Conservation (phyloP, 2,888 invertebrate species). For the Sympetrum striolatum region DNA sequence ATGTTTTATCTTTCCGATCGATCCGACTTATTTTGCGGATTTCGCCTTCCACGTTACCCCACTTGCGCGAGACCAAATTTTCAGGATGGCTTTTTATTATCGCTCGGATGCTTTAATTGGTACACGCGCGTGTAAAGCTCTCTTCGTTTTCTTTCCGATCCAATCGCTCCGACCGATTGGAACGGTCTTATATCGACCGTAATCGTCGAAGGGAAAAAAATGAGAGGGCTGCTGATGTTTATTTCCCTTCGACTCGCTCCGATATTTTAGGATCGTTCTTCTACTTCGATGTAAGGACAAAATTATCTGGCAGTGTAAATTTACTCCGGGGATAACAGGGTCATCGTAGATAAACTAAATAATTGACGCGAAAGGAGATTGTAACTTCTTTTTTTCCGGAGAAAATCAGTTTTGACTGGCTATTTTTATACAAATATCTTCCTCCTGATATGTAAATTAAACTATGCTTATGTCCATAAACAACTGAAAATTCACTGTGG, state of each 20-base stretch:
- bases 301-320: no score
- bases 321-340: no score
- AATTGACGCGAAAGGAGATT: no score
- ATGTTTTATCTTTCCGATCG: neutral
- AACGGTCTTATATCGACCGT: neutral
- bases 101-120: constrained; percentile 22
- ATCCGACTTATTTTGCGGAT: neutral
- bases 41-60: neutral
- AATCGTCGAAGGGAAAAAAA: neutral
- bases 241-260: neutral
- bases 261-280: neutral
- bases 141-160: neutral
- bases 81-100: neutral
- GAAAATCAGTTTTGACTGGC: no score
- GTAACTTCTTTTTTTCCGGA: no score
- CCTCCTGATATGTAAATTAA: no score
- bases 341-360: no score
- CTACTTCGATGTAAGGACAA: no score
- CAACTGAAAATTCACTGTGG: no score
- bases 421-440: no score
- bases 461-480: no score
- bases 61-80: neutral
- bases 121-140: constrained; percentile 6
- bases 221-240: neutral
- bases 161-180: neutral